Evolutionary conservation across 1,140 invertebrate species (phyloP).

Genomic region (Orussus abietinus): DNA sequence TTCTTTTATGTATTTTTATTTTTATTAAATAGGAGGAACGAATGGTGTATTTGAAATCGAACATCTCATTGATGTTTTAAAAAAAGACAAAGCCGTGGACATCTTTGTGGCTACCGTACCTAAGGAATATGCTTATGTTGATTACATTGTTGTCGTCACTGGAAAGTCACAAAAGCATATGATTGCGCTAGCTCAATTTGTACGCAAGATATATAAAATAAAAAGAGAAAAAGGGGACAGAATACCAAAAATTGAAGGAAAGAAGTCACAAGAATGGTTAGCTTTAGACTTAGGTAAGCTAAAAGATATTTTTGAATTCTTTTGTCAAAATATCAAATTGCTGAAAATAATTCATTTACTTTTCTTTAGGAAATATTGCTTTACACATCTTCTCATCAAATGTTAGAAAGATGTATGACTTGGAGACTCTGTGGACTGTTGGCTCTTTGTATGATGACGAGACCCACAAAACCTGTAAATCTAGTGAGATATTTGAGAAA

Average conservation of each 20-base stretch:
- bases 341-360: slow-evolving; percentile 16
- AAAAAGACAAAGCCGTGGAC: slow-evolving; percentile 72
- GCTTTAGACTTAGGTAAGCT: slow-evolving; percentile 80
- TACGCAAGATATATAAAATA: slow-evolving; percentile 75
- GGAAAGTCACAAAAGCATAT: slow-evolving; percentile 73
- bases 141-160: slow-evolving; percentile 76
- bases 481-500: slow-evolving; percentile 60
- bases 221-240: slow-evolving; percentile 64
- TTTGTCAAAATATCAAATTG: slow-evolving; percentile 2
- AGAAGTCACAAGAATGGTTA: slow-evolving; percentile 75
- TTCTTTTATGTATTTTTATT: no score
- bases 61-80: slow-evolving; percentile 74
- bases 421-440: slow-evolving; percentile 87
- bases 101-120: slow-evolving; percentile 80
- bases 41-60: slow-evolving; percentile 83
- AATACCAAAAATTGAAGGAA: slow-evolving; percentile 74
- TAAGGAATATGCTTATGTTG: slow-evolving; percentile 70
- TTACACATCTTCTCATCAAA: slow-evolving; percentile 80
- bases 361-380: slow-evolving; percentile 75
- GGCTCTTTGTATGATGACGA: slow-evolving; percentile 76
- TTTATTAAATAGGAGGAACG: slow-evolving; percentile 78
- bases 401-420: slow-evolving; percentile 71
- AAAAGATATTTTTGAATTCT: slow-evolving; percentile 11
- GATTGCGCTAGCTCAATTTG: slow-evolving; percentile 68
- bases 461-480: slow-evolving; percentile 56